phyloP scores from a whole-genome alignment of 2,113 vertebrate species.

The Empidonax traillii region DNA sequence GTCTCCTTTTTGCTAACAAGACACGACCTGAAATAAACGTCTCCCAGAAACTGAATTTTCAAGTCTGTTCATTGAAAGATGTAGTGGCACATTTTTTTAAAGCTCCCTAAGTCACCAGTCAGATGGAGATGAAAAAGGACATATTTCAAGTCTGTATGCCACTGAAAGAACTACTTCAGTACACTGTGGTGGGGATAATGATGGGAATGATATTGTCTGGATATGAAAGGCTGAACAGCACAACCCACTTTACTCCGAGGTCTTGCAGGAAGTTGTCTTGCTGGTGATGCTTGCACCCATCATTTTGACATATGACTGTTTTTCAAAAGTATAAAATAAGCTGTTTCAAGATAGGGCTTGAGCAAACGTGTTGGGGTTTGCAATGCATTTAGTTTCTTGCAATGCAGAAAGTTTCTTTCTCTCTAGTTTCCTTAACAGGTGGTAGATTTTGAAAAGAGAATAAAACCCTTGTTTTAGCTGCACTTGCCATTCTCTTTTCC shows the following conservation, averaged over 20 bases:
- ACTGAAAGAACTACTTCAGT: conserved; percentile 46
- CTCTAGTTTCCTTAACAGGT: not conserved
- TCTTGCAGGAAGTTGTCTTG: not conserved
- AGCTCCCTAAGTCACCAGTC: not conserved
- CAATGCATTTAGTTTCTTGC: not conserved
- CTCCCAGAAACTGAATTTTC: not conserved
- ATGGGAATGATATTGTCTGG: conserved; percentile 4
- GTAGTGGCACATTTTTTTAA: not conserved
- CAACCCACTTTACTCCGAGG: not conserved
- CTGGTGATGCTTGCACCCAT: not conserved
- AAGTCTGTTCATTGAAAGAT: conserved; percentile 7
- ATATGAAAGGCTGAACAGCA: conserved; percentile 25
- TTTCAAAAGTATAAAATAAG: not conserved
- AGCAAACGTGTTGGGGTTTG: not conserved
- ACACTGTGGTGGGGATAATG: conserved; percentile 18
- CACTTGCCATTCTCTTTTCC: not conserved
- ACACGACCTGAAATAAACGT: not conserved
- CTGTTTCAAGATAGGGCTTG: not conserved
- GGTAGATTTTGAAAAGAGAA: not conserved
- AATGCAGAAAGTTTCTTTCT: not conserved
- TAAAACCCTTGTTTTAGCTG: not conserved
- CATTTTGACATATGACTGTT: not conserved
- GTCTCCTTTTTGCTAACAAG: not conserved
- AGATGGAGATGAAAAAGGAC: not conserved
- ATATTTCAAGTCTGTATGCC: conserved; percentile 39